Base-by-base conservation (phyloP, 2,888 invertebrate species). In the Heliconius ethilla region DNA sequence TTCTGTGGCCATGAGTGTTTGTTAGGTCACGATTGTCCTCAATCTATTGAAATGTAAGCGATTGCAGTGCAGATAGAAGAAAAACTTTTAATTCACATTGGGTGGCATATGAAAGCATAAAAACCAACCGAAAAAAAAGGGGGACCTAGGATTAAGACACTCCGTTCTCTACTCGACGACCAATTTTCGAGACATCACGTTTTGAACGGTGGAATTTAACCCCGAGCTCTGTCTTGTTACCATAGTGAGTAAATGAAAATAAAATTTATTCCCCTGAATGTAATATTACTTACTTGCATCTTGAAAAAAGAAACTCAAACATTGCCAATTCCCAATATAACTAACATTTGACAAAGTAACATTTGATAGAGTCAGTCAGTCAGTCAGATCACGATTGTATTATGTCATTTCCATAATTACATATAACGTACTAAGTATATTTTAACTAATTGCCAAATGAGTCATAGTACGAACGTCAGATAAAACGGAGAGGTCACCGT, bases 341-440 rank as follows among this genome's bases (percentile, higher is more conserved):
- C n/a, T 63, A 18, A 25, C 13, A 5, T 10, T 25, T 9, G 18
- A 29, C 18, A 18, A 29, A 33, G 29, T 33, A 40, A 40, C 7
- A 40, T 69, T 69, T 40, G 15, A 69, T 45, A 55, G 33, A 59
- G n/a, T 69, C 25, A 25, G 67, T 69, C 6, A 65, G 65, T 66
- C 7, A 65, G 66, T 66, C 25, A 25, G 63, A 37, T 66, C 72
- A 72, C 63, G 37, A 22, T 18, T 37, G 40, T n/a, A 70, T 76
- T 70, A 72, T 76, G 55, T 76, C 70, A 76, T 76, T 70, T 63
- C 70, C 63, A 76, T 51, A 70, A 70, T 70, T 65, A 65, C 11
- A 66, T 62, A 69, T 76, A 69, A 76, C 62, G 69, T 73, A 72
- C 59, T 59, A 59, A 59, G 59, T 59, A 59, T 76, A 55, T 72